Percentiles rank a stretch among this genome's conserved stretches.
phyloP scores from a whole-genome alignment of 2,113 vertebrate species.

The Octodon degus region DNA sequence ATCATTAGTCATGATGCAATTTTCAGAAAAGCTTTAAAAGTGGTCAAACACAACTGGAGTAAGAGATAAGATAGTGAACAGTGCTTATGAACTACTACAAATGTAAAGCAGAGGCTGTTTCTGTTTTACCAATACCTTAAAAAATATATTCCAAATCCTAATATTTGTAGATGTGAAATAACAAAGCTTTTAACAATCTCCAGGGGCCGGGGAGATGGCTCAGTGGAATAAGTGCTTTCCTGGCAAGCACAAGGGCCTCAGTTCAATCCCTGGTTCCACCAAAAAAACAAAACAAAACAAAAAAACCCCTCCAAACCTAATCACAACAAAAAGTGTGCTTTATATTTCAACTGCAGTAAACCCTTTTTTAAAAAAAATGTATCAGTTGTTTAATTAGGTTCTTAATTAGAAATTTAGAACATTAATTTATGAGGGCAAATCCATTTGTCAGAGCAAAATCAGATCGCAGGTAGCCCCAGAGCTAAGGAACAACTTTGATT shows the following conservation, averaged over 20 bases:
- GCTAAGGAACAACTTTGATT: too few relatives aligned
- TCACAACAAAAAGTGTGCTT: not conserved
- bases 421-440: too few relatives aligned
- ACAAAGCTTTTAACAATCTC: not conserved
- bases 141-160: constrained; percentile 13
- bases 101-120: not conserved
- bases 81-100: not conserved
- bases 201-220: not conserved
- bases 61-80: not conserved
- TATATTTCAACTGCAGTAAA: not conserved
- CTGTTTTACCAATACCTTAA: not conserved
- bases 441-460: too few relatives aligned
- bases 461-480: too few relatives aligned
- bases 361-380: too few relatives aligned
- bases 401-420: too few relatives aligned
- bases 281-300: too few relatives aligned
- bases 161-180: not conserved
- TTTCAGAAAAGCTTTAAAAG: constrained; percentile 10
- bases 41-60: not conserved
- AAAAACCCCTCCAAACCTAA: not conserved
- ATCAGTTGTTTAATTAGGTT: too few relatives aligned
- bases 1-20: not conserved
- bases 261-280: too few relatives aligned
- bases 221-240: too few relatives aligned
- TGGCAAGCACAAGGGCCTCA: not conserved